Base-by-base conservation (phyloP, 1,140 invertebrate species). In the Danaus melanippus region DNA sequence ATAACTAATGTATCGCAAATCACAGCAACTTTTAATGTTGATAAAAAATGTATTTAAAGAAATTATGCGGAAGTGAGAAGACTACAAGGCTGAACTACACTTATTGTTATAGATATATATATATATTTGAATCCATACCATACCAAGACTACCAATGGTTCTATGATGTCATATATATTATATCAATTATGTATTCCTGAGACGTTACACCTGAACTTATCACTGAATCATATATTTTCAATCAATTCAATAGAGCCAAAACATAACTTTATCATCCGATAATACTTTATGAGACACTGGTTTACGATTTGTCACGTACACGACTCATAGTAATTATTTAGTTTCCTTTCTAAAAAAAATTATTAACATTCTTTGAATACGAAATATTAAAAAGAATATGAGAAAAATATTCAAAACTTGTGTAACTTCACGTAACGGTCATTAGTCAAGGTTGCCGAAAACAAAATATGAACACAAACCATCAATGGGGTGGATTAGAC, bases 381-480 rank as follows among this genome's bases (percentile, higher is more conserved):
- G n/a, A 11, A 49, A 49, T 12, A 32, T 48, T 10, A 17, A 21
- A 10, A 40, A 50, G n/a, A 7, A 39, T 49, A n/a, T 39, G 15
- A 11, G 8, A 9, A 41, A 41, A 50, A 40, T 50, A 32, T 15
- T 50, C 11, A 47, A n/a, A 50, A 53, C 51, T 45, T 45, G 51
- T 12, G 17, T 46, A 53, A 53, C 51, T 17, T 46, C 46, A 45
- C 48, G 42, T 56, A 12, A 56, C 10, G 17, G 42, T 60, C 21
- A 59, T 68, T 67, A 62, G 63, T 66, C 66, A 74, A 76, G 65
- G 71, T 62, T 50, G 62, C 54, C 64, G 57, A 62, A 71, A 70
- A 73, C 62, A 47, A 46, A 48, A 54, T 67, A 67, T 64, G 66
- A 67, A 55, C 69, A 66, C 60, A 50, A 56, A 32, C 43, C 21